Evolutionary conservation across 2,888 invertebrate species (phyloP).

Genomic region (Cosmia trapezina): DNA sequence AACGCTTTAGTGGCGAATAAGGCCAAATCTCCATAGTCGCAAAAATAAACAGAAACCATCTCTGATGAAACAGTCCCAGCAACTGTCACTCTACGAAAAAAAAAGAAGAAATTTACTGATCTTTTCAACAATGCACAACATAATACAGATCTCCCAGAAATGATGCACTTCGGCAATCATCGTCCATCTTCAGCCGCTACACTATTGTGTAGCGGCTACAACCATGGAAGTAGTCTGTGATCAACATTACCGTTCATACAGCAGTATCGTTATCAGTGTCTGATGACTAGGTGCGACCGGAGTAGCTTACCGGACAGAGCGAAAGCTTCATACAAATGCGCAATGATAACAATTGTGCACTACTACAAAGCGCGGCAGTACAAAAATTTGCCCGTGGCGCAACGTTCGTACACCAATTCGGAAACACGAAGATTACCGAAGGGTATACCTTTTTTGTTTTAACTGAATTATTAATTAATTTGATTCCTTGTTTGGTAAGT

Average conservation of each 20-base stretch:
- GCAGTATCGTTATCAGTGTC: too few relatives aligned
- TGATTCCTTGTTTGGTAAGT: neutral
- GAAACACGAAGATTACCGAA: conserved; percentile 8
- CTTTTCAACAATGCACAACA: neutral
- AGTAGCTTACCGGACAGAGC: neutral
- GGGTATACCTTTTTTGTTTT: neutral
- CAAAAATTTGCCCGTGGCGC: neutral
- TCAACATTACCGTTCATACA: too few relatives aligned
- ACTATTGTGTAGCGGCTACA: neutral
- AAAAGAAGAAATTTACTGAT: neutral
- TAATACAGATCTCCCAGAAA: neutral
- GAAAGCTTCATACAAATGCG: neutral
- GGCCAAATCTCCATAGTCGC: conserved; percentile 91
- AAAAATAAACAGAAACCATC: conserved; percentile 90
- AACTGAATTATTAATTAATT: neutral
- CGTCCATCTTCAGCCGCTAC: too few relatives aligned
- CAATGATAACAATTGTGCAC: neutral
- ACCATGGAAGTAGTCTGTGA: neutral
- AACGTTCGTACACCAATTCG: neutral
- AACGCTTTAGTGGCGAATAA: conserved; percentile 78
- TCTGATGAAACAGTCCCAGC: conserved; percentile 86
- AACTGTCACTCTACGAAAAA: conserved; percentile 83
- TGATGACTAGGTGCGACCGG: neutral
- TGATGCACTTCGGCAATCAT: neutral
- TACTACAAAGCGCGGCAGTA: neutral